Percentiles rank a stretch among this genome's conserved stretches.
These are phyloP conservation scores for Dryobota labecula DNA, from an alignment of 2,888 invertebrate genomes.

Conservation along the genomic window DNA sequence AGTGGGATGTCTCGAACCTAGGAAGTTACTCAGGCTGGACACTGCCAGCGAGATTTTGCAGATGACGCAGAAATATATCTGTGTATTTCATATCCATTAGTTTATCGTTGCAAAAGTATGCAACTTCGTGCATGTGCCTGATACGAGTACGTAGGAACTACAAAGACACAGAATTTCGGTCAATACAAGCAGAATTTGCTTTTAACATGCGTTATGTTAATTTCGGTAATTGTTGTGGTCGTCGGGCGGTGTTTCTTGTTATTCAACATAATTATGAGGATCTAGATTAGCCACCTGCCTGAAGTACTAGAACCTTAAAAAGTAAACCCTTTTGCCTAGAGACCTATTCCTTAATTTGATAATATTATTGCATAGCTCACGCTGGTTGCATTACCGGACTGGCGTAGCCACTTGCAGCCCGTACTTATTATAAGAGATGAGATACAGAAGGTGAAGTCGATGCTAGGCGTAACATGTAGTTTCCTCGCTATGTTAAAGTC, in stretches of 20 bases:
- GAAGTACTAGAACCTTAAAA: background rate
- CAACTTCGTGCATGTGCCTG: background rate
- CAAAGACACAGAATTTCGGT: background rate
- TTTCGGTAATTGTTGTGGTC: background rate
- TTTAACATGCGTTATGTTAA: background rate
- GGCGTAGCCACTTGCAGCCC: constrained; percentile 3
- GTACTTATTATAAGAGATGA: background rate
- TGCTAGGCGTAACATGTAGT: background rate
- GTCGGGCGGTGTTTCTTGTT: background rate
- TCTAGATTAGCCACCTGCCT: background rate
- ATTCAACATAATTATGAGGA: background rate
- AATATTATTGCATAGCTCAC: background rate
- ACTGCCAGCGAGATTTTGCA: background rate
- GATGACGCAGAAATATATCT: background rate
- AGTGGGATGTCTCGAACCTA: background rate
- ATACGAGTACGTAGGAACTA: background rate
- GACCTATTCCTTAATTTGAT: background rate
- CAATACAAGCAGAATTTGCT: too few relatives aligned
- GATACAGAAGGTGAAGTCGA: background rate
- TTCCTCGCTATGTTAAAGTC: background rate
- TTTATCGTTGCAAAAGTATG: background rate
- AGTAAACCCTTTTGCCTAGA: background rate
- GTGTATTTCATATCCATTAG: background rate
- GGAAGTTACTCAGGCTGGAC: background rate
- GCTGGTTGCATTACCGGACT: background rate